These are phyloP conservation scores for Apamea sordens DNA, from an alignment of 2,888 invertebrate genomes.

Conservation along the genomic window DNA sequence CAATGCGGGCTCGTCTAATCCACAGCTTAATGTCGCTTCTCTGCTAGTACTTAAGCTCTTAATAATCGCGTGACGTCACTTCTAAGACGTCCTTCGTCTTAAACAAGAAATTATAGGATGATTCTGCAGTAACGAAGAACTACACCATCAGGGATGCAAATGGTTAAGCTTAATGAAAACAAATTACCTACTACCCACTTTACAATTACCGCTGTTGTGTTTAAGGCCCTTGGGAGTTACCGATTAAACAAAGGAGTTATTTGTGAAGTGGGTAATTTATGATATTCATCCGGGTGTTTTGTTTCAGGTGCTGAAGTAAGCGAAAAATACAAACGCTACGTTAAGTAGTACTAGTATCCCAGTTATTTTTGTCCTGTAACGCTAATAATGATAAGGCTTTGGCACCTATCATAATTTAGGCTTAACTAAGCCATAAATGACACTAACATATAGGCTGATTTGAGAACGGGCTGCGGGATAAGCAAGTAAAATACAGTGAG, in stretches of 20 bases:
- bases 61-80: constrained; percentile 71
- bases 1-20: constrained; percentile 71
- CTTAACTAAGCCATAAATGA: constrained; percentile 44
- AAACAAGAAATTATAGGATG: constrained; percentile 59
- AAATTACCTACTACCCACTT: constrained; percentile 35
- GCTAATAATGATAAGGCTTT: neutral
- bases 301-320: constrained; percentile 8
- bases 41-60: constrained; percentile 69
- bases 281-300: neutral
- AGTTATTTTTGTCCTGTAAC: neutral
- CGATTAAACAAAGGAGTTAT: constrained; percentile 29
- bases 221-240: constrained; percentile 10
- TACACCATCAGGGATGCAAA: constrained; percentile 41
- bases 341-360: neutral
- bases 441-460: constrained; percentile 35
- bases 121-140: constrained; percentile 53
- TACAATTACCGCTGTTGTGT: constrained; percentile 43
- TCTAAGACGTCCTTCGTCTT: constrained; percentile 66
- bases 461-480: constrained; percentile 59
- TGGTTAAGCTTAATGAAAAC: constrained; percentile 43
- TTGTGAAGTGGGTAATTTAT: constrained; percentile 20
- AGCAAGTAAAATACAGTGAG: constrained; percentile 77
- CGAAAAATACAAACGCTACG: neutral
- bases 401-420: constrained; percentile 30
- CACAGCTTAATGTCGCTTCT: constrained; percentile 65